Percentiles rank a stretch among this genome's conserved stretches.
phyloP scores from a whole-genome alignment of 2,888 invertebrate species.

The Ypsolopha scabrella region DNA sequence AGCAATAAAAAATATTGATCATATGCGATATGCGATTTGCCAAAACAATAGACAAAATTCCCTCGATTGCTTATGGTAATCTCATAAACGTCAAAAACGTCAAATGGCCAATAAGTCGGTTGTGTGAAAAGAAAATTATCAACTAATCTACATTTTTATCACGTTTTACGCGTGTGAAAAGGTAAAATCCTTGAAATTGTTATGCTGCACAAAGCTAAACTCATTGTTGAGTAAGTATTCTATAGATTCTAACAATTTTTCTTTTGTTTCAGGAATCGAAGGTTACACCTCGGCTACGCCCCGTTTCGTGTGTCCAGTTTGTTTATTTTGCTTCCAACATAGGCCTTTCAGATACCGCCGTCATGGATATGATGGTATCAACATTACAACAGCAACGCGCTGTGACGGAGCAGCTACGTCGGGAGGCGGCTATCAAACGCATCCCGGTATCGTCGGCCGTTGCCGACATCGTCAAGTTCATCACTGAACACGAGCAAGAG shows the following conservation, averaged over 20 bases:
- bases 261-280: background rate
- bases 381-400: conserved; percentile 94
- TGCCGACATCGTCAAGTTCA: conserved; percentile 91
- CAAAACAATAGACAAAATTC: too few species aligned
- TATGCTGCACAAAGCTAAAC: background rate
- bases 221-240: background rate
- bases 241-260: background rate
- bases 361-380: conserved; percentile 94
- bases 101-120: too few species aligned
- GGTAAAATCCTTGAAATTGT: background rate
- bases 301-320: conserved; percentile 38
- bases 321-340: conserved; percentile 73
- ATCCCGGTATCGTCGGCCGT: conserved; percentile 92
- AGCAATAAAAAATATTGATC: too few species aligned
- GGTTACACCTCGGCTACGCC: conserved; percentile 43
- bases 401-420: conserved; percentile 92
- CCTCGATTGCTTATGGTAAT: too few species aligned
- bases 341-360: conserved; percentile 90
- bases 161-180: too few species aligned
- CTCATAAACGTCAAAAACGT: too few species aligned
- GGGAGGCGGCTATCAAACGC: conserved; percentile 90
- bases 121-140: too few species aligned
- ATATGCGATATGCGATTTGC: too few species aligned
- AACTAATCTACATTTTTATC: too few species aligned
- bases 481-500: conserved; percentile 91